Conservation (phyloP, 2,888 invertebrate genomes). For the Caenorhabditis plicata region DNA sequence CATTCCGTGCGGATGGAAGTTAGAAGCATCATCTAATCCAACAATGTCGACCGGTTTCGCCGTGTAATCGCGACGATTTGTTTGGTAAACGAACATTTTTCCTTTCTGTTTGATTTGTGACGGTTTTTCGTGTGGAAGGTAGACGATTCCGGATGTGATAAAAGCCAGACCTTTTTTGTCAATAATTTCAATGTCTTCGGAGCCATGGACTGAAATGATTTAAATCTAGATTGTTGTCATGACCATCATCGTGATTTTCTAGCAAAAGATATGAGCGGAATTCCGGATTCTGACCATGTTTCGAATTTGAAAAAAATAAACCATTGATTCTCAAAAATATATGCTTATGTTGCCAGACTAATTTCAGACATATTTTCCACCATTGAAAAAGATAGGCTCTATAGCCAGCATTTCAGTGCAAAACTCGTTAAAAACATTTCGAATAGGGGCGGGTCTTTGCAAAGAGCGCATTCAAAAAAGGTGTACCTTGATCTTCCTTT, state of each 20-base stretch:
- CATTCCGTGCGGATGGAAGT: slow-evolving; percentile 48
- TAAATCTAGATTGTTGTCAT: not conserved
- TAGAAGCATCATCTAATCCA: slow-evolving; percentile 12
- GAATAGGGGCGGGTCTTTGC: no score
- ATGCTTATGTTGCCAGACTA: no score
- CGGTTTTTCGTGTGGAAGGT: slow-evolving; percentile 17
- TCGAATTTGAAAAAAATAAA: no score
- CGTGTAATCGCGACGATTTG: slow-evolving; percentile 15
- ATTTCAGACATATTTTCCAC: no score
- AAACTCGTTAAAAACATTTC: no score
- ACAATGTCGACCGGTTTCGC: slow-evolving; percentile 12
- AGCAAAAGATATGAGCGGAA: not conserved
- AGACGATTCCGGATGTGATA: slow-evolving; percentile 45
- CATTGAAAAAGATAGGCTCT: no score
- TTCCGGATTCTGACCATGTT: not conserved
- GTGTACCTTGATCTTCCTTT: no score
- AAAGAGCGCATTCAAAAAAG: no score
- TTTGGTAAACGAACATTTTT: slow-evolving; percentile 44
- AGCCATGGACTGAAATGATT: slow-evolving; percentile 35
- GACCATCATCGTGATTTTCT: not conserved
- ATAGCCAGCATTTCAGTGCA: no score
- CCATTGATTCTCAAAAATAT: no score
- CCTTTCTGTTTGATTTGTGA: slow-evolving; percentile 18
- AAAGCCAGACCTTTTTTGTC: slow-evolving; percentile 35
- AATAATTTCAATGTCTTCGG: slow-evolving; percentile 45